These are phyloP conservation scores for Diarsia rubi DNA, from an alignment of 2,888 invertebrate genomes.

Conservation along the genomic window DNA sequence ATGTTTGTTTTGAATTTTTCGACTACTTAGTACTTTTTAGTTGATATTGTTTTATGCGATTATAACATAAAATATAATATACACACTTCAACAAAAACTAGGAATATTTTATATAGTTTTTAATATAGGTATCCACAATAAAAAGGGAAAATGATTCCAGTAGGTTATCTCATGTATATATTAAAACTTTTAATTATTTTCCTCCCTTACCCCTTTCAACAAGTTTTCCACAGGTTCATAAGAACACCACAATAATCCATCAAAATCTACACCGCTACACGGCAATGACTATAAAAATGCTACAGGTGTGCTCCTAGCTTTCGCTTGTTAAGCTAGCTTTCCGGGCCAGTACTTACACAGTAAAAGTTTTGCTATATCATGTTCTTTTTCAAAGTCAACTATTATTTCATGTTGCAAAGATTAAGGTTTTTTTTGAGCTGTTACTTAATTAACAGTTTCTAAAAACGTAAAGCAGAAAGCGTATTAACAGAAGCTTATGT, in stretches of 20 bases:
- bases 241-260: background rate
- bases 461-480: background rate
- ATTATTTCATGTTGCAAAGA: background rate
- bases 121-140: no score
- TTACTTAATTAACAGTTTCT: no score
- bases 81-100: background rate
- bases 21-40: background rate
- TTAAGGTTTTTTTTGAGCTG: background rate
- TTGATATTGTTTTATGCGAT: background rate
- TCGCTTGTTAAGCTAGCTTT: background rate
- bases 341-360: no score
- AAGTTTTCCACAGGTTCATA: background rate
- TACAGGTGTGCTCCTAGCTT: background rate
- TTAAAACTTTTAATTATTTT: background rate
- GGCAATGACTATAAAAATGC: no score
- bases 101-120: no score
- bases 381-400: background rate
- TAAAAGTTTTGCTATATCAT: background rate
- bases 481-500: conserved; percentile 38
- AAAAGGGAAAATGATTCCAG: background rate
- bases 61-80: no score
- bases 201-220: no score
- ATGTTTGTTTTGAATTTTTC: background rate
- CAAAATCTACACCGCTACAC: background rate
- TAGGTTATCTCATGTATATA: background rate